Evolutionary conservation across 2,797 vertebrate genomes (phyloP), one percentile per base, ranked within the genome.

Genomic region (Lagorchestes hirsutus): DNA sequence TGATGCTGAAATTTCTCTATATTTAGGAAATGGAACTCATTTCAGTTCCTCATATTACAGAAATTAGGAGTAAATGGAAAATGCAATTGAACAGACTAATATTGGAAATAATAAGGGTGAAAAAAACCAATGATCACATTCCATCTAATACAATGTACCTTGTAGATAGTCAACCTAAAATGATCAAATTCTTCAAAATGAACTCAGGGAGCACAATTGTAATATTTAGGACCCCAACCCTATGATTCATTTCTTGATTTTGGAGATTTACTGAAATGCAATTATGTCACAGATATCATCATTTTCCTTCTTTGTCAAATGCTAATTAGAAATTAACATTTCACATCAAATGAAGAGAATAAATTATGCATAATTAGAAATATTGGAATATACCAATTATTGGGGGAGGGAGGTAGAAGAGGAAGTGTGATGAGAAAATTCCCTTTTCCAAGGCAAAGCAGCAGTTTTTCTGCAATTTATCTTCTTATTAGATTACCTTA

Each of bases 51-150:
- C 93, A 52, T 95, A 90, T 62, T 93, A 55, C 46, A 93, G 31
- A 18, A 97, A 95, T 90, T 96, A 92, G 94, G 95, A 56, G 28
- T 34, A 93, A 97, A 93, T 56, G 9, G 28, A 34, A 95, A 97
- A 90, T 95, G 14, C 74, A 97, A 87, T 94, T 91, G 52, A 97
- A 93, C 59, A 82, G 92, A 93, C 54, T 94, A 62, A 90, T 95
- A 59, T 11, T 93, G 31, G 6, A 95, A 95, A 94, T 96, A 54
- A 95, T 74, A 56, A 27, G 9, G 40, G 40, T 27, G 9, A 31
- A 93, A 93, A 93, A 1, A 93, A 82, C 27, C 74, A 87, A 8
- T 40, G 52, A 93, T 94, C 59, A 92, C n/a, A 62, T 95, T 93
- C 74, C 40, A 87, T 50, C 24, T 90, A 93, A 34, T 56, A 5